Evolutionary conservation across 1,140 invertebrate species (phyloP).

Genomic region (Lamellibrachia luymesi): DNA sequence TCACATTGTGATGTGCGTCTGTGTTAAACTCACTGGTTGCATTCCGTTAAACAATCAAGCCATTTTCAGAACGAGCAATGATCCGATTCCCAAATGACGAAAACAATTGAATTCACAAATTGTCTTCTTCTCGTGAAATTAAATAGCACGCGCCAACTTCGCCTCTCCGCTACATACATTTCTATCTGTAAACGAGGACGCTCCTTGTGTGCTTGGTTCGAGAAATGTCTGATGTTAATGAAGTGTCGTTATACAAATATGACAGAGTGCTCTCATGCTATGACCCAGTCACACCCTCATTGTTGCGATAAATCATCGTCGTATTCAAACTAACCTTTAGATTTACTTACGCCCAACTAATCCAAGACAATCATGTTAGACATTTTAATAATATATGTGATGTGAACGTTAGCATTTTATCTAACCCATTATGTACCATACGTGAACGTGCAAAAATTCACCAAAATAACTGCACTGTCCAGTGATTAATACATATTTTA

Average conservation of each 20-base stretch:
- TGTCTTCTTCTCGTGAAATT: neutral
- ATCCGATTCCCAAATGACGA: neutral
- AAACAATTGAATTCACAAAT: neutral
- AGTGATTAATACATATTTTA: too few species aligned
- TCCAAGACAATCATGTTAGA: too few species aligned
- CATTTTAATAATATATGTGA: too few species aligned
- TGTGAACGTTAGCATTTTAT: too few species aligned
- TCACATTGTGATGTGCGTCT: too few species aligned
- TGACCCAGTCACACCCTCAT: neutral
- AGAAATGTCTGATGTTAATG: neutral
- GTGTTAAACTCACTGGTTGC: neutral
- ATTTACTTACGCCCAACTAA: too few species aligned
- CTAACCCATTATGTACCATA: too few species aligned
- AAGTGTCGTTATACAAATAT: neutral
- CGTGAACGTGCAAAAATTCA: too few species aligned
- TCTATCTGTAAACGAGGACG: neutral
- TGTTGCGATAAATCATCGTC: neutral
- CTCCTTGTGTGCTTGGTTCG: neutral
- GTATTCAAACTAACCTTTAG: too few species aligned
- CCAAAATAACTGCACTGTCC: too few species aligned
- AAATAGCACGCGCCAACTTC: neutral
- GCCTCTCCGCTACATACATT: neutral
- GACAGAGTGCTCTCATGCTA: neutral
- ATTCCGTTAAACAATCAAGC: neutral
- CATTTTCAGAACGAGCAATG: too few species aligned